Base-by-base conservation (phyloP, 2,113 vertebrate species). In the Barnardius zonarius region DNA sequence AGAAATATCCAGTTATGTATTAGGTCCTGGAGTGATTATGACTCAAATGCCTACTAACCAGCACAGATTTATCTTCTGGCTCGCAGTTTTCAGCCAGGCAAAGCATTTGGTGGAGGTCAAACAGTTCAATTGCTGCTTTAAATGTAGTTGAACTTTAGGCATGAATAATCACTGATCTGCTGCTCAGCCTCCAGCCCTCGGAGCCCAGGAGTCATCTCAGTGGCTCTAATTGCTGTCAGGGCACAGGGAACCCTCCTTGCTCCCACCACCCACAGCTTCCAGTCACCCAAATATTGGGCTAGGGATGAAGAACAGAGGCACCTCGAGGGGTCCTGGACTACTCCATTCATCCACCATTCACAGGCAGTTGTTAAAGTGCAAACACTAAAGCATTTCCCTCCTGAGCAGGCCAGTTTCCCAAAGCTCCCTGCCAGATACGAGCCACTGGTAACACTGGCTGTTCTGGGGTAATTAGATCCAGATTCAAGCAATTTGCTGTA, bases 401-500 rank as follows among this genome's bases (percentile, higher is more conserved):
- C 41, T 2, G 16, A 17, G 46, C 14, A 61, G 84, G 48, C 22
- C 46, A 5, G 91, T 96, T 84, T 64, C 64, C 64, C 41, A 61
- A 54, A 37, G 41, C 57, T 86, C 54, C 81, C 75, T 92, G 88
- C 43, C 82, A 78, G 83, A 93, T 35, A 9, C 0, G 62, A 80
- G 69, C 82, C 2, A 0, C 68, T 85, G 91, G 43, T 86, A 67
- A 43, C 78, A 24, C 59, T 48, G 61, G 44, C 81, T 90, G 17
- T 74, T 85, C 94, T 46, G 86, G 92, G 51, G 68, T 85, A 97
- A 96, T 96, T 96, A 95, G 94, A 96, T 95, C 70, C 96, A 96
- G 72, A 95, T 69, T 91, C 69, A 41, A 96, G 74, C 90, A 96
- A 97, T 96, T 97, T 97, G 93, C 96, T 95, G 75, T 62, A 77